A percentile compares a stretch with the other conserved stretches of the same genome.
Conservation (phyloP, 2,888 invertebrate genomes). For the Oegoconia quadripuncta region DNA sequence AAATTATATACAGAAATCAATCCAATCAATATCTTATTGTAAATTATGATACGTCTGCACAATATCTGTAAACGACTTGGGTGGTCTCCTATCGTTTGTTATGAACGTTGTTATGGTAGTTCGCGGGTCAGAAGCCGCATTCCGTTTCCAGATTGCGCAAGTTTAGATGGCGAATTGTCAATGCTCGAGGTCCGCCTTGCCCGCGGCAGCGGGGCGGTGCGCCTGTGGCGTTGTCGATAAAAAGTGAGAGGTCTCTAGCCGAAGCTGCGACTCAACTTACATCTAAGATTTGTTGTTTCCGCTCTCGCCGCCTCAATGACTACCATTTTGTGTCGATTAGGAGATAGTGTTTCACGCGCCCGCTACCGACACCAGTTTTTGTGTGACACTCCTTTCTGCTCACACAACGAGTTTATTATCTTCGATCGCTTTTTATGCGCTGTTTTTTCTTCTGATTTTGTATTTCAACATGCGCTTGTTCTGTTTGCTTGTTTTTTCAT, state of each 20-base stretch:
- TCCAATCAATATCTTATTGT: slow-evolving; percentile 64
- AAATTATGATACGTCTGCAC: slow-evolving; percentile 43
- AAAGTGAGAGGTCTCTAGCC: slow-evolving; percentile 63
- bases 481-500: slow-evolving; percentile 40
- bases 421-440: slow-evolving; percentile 51
- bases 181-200: slow-evolving; percentile 29
- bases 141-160: slow-evolving; percentile 48
- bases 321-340: slow-evolving; percentile 77
- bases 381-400: slow-evolving; percentile 66
- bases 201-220: slow-evolving; percentile 17
- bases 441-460: slow-evolving; percentile 41
- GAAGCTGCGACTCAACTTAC: slow-evolving; percentile 59
- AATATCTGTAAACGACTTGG: slow-evolving; percentile 48
- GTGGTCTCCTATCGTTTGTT: slow-evolving; percentile 60
- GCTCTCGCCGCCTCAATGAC: slow-evolving; percentile 73
- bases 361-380: slow-evolving; percentile 75
- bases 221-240: slow-evolving; percentile 45
- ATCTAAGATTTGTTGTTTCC: slow-evolving; percentile 74
- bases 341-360: slow-evolving; percentile 75
- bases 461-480: slow-evolving; percentile 35
- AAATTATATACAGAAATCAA: slow-evolving; percentile 46
- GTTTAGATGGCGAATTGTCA: slow-evolving; percentile 59
- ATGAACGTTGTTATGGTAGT: slow-evolving; percentile 49
- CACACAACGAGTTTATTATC: slow-evolving; percentile 72
- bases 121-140: slow-evolving; percentile 63